A percentile compares a stretch with the other conserved stretches of the same genome.
phyloP scores from a whole-genome alignment of 2,797 vertebrate species.

The Amblyopsis hoosieri region DNA sequence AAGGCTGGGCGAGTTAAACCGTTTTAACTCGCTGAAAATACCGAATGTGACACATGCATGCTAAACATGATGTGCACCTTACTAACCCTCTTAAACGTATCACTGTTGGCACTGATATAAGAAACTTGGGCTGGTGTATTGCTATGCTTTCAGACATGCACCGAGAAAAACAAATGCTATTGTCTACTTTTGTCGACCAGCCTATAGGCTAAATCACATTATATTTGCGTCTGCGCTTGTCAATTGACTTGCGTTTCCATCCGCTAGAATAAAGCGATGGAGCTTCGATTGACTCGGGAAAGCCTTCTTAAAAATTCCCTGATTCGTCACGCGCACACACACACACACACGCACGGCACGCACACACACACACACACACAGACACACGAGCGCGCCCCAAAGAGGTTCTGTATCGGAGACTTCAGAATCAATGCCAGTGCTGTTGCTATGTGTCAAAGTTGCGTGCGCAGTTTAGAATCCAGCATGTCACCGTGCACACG shows the following conservation, averaged over 20 bases:
- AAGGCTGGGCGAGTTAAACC: no score
- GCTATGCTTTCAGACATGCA: slow-evolving; percentile 1
- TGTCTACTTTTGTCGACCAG: background rate
- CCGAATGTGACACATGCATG: slow-evolving; percentile 1
- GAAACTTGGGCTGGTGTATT: slow-evolving; percentile 17
- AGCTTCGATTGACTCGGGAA: slow-evolving; percentile 31
- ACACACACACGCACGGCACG: background rate
- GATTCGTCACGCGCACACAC: slow-evolving; percentile 20
- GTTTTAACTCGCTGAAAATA: no score
- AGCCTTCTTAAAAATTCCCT: slow-evolving; percentile 15
- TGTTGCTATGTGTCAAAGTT: slow-evolving; percentile 53
- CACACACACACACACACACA: background rate
- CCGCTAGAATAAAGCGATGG: background rate
- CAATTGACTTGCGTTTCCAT: slow-evolving; percentile 17
- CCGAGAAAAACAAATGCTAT: background rate
- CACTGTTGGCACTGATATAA: background rate
- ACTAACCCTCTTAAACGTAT: no score
- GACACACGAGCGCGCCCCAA: background rate
- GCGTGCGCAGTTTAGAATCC: slow-evolving; percentile 41
- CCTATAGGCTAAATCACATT: slow-evolving; percentile 22
- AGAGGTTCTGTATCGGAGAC: slow-evolving; percentile 4
- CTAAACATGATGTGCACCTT: no score
- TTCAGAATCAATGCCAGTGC: slow-evolving; percentile 45
- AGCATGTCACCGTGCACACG: slow-evolving; percentile 22
- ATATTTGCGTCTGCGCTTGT: slow-evolving; percentile 24